Evolutionary conservation across 2,888 invertebrate genomes (phyloP).

Genomic region (Achlya flavicornis): DNA sequence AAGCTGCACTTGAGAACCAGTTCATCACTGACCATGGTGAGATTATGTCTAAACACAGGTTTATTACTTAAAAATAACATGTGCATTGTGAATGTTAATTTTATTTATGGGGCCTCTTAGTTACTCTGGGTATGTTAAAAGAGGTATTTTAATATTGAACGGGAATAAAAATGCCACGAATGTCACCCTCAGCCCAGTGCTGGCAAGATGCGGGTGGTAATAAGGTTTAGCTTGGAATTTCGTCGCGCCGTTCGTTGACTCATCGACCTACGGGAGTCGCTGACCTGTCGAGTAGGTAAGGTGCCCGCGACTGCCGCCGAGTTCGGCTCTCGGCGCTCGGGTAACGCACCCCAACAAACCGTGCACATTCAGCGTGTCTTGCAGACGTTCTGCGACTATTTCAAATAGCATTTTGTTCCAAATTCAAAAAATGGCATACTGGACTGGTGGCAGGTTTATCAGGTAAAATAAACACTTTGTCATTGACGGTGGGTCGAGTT

Average conservation of each 20-base stretch:
- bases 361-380: not conserved
- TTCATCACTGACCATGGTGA: no score
- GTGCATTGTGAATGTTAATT: no score
- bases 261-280: not conserved
- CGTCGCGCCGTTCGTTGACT: slow-evolving; percentile 7
- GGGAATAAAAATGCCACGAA: not conserved
- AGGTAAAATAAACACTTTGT: no score
- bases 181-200: not conserved
- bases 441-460: no score
- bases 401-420: no score
- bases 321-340: not conserved
- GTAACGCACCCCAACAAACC: not conserved
- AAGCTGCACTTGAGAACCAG: no score
- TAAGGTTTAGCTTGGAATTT: not conserved
- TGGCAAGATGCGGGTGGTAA: not conserved
- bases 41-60: no score
- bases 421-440: no score
- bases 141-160: not conserved
- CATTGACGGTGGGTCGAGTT: no score
- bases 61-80: no score
- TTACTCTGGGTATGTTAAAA: no score
- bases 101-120: no score
- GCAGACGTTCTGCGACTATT: not conserved
- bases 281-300: slow-evolving; percentile 1
- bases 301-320: not conserved